Evolutionary conservation across 1,140 invertebrate species (phyloP), one percentile per base, ranked within the genome.

Genomic region (Anthonomus grandis): DNA sequence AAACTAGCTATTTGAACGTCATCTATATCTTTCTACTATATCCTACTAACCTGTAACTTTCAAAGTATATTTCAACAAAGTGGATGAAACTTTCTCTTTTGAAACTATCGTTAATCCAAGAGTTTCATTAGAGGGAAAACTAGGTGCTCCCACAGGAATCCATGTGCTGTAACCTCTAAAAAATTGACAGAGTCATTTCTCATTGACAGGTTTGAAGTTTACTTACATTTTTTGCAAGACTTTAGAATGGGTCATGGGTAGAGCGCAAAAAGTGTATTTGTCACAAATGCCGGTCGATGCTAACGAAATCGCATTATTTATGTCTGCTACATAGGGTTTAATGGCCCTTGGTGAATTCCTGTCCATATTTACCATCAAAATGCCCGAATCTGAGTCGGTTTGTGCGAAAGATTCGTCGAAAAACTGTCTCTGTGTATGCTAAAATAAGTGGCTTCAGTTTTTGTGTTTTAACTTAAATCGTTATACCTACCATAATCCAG

Each of bases 301-400:
- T 17, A 75, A 52, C 15, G 53, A 49, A 42, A 64, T 57, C 4
- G 70, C 68, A 25, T 67, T 63, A 18, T 49, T 63, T 17, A 75
- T 55, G 55, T 76, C 72, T 37, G 74, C 66, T 10, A 78, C 57
- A 59, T 69, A 65, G 15, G 73, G 66, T 41, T 65, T 63, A 21
- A 80, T 61, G 39, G 65, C 68, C 17, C 70, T 64, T 17, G 74
- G 70, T 17, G 70, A 69, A 65, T 77, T 75, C 45, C 78, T 71
- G 68, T 84, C 82, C 59, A 79, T 67, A 38, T 79, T 77, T 22
- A 78, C 63, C 39, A 81, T 68, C 75, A 79, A 83, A 53, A 78
- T 74, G 6, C 79, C 80, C 44, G 79, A 74, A 64, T 83, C 79
- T 45, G 66, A 63, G 25, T 73, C 71, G 1, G 46, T 60, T 19